A percentile compares a stretch with the other conserved stretches of the same genome.
These are phyloP conservation scores for Sarcophaga variegata DNA, from an alignment of 2,888 invertebrate genomes.

Conservation along the genomic window DNA sequence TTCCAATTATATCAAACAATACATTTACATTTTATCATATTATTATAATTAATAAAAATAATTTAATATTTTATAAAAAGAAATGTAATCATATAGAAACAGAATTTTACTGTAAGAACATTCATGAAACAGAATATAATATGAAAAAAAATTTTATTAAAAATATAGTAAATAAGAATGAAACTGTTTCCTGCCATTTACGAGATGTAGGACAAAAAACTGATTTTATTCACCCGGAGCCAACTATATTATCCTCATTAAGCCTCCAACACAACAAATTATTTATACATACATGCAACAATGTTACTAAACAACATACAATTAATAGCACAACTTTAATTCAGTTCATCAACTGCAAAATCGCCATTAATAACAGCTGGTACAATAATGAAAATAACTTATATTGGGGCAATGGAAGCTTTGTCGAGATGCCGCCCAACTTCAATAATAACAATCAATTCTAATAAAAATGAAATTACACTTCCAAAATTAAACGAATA, in stretches of 20 bases:
- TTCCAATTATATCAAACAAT: conserved; percentile 25
- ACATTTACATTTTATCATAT: conserved; percentile 35
- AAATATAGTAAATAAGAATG: no score
- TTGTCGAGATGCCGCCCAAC: conserved; percentile 18
- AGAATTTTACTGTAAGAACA: no score
- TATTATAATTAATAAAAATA: conserved; percentile 12
- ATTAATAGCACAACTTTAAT: conserved; percentile 22
- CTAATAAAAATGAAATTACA: conserved; percentile 28
- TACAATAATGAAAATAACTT: conserved; percentile 30
- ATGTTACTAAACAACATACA: conserved; percentile 23
- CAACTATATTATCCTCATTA: conserved; percentile 29
- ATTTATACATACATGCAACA: conserved; percentile 6
- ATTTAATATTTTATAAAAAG: conserved; percentile 33
- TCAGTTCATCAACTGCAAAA: conserved; percentile 39
- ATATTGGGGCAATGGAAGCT: conserved; percentile 20
- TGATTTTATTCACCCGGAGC: conserved; percentile 32
- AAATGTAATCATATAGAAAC: conserved; percentile 6
- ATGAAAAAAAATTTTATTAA: no score
- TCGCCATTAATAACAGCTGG: conserved; percentile 38
- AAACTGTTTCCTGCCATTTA: no score
- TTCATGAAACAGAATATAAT: no score
- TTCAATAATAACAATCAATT: conserved; percentile 29
- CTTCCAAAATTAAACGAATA: conserved; percentile 42
- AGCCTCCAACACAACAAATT: conserved; percentile 24
- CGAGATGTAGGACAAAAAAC: background rate